A percentile compares a stretch with the other conserved stretches of the same genome.
These are phyloP conservation scores for Phrynocephalus vlangalii DNA, from an alignment of 2,797 vertebrate species.

Conservation along the genomic window DNA sequence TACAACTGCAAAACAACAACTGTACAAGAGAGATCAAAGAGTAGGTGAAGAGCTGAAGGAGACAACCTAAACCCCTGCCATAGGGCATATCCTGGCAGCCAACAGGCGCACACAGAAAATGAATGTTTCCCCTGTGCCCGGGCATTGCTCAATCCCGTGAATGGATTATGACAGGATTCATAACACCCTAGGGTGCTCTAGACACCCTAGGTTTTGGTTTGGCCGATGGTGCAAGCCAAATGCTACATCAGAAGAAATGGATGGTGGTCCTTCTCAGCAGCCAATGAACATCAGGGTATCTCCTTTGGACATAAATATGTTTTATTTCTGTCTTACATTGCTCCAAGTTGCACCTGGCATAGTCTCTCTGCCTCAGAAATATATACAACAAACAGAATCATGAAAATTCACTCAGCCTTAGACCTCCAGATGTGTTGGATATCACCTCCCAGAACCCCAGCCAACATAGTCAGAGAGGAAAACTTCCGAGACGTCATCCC, in stretches of 20 bases:
- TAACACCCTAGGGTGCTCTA: slow-evolving; percentile 14
- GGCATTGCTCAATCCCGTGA: slow-evolving; percentile 51
- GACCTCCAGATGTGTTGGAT: background rate
- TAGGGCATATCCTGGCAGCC: slow-evolving; percentile 50
- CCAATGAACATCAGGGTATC: background rate
- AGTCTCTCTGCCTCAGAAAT: background rate
- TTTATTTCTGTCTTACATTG: background rate
- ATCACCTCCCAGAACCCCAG: background rate
- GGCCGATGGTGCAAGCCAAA: background rate
- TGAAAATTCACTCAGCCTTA: background rate
- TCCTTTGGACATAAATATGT: background rate
- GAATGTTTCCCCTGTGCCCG: slow-evolving; percentile 49
- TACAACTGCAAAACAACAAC: slow-evolving; percentile 56
- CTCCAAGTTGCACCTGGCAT: background rate
- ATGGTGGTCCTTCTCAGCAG: background rate
- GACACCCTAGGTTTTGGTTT: background rate
- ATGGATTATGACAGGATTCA: slow-evolving; percentile 48
- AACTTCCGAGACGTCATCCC: background rate
- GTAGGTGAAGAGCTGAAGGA: slow-evolving; percentile 31
- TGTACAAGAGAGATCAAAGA: slow-evolving; percentile 42
- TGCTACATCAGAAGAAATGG: background rate
- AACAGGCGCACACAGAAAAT: slow-evolving; percentile 25
- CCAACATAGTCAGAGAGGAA: background rate
- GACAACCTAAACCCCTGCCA: slow-evolving; percentile 53
- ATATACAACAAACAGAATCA: too few species aligned